Conservation (phyloP, 2,888 invertebrate species). For the Drosophila affinis region DNA sequence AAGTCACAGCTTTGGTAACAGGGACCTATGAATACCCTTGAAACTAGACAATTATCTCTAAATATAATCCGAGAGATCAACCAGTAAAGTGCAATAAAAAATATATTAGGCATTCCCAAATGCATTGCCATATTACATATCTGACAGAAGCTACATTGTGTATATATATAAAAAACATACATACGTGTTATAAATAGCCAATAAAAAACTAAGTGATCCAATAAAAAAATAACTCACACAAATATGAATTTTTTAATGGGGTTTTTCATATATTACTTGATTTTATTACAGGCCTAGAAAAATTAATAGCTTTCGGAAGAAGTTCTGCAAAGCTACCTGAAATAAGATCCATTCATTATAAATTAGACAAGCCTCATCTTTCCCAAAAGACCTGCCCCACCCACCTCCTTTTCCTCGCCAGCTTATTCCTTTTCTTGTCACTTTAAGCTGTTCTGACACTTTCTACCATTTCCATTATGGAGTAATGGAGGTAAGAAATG, state of each 20-base stretch:
- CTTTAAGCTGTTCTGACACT: constrained; percentile 16
- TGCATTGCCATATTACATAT: background rate
- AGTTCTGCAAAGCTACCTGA: background rate
- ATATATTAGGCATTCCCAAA: background rate
- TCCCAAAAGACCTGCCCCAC: background rate
- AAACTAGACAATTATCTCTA: background rate
- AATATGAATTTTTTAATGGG: background rate
- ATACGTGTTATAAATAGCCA: background rate
- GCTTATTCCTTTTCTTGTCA: constrained; percentile 8
- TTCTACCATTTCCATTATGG: constrained; percentile 1
- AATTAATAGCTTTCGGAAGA: background rate
- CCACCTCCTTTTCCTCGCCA: background rate
- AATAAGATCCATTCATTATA: background rate
- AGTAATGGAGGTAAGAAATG: background rate
- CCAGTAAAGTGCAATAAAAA: background rate
- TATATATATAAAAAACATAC: background rate
- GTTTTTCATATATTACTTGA: background rate
- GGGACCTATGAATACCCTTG: background rate
- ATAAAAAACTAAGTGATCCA: background rate
- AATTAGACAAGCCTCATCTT: background rate
- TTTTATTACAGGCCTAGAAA: background rate
- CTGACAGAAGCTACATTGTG: background rate
- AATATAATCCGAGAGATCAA: background rate
- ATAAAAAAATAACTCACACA: background rate
- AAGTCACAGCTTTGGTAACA: background rate